Conservation (phyloP, 1,140 invertebrate species). For the Cotesia glomerata region DNA sequence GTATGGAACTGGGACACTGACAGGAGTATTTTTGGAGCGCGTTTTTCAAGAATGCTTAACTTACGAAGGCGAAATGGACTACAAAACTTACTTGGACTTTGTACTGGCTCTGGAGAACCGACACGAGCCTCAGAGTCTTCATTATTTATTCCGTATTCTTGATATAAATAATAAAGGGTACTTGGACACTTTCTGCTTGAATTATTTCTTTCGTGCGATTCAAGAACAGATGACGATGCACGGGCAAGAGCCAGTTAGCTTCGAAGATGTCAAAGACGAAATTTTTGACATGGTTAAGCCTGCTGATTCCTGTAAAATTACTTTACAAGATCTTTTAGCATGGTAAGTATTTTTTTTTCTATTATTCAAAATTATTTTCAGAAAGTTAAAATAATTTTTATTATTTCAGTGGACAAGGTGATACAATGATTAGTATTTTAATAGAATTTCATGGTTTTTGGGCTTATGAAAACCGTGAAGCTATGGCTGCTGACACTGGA, state of each 20-base stretch:
- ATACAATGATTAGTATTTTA: constrained; percentile 91
- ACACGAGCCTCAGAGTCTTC: constrained; percentile 87
- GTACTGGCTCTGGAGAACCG: constrained; percentile 93
- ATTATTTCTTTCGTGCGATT: constrained; percentile 93
- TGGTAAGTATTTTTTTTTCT: constrained; percentile 53
- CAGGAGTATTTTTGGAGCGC: constrained; percentile 87
- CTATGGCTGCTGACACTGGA: constrained; percentile 68
- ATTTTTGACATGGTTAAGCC: constrained; percentile 98
- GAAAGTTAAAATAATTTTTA: constrained; percentile 14
- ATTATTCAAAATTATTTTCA: constrained; percentile 10
- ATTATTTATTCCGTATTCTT: constrained; percentile 91
- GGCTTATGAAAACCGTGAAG: constrained; percentile 93
- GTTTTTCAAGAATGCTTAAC: constrained; percentile 96
- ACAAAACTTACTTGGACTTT: constrained; percentile 95
- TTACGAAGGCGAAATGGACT: constrained; percentile 97
- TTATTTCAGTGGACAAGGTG: constrained; percentile 82
- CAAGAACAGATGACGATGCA: constrained; percentile 87
- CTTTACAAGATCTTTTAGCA: constrained; percentile 80
- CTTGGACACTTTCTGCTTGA: constrained; percentile 87
- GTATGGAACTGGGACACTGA: constrained; percentile 92
- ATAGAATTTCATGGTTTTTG: constrained; percentile 97
- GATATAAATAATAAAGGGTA: constrained; percentile 90
- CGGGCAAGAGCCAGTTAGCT: constrained; percentile 84
- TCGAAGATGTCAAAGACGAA: constrained; percentile 96
- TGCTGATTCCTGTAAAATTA: constrained; percentile 82